Evolutionary conservation across 37 sponge, comb jelly and placozoan species (phyloP).

Genomic region (Halichondria panicea): DNA sequence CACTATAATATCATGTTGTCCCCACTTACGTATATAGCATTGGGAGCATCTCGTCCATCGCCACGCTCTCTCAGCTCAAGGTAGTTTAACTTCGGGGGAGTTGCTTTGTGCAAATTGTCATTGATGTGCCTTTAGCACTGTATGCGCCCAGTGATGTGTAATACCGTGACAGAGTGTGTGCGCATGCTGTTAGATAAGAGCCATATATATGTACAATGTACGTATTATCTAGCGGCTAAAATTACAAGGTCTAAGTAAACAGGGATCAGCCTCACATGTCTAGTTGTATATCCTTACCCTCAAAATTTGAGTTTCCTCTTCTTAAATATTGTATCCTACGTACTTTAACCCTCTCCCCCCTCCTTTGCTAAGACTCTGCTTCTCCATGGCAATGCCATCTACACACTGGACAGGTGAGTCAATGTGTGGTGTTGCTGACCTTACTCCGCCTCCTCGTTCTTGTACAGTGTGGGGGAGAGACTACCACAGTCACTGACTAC

Average conservation of each 20-base stretch:
- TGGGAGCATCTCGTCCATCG: constrained; percentile 14
- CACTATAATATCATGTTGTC: not conserved
- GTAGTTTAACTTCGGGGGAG: constrained; percentile 13
- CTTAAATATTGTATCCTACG: not conserved
- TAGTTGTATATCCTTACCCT: too few species aligned
- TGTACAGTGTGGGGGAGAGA: not conserved
- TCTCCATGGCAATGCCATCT: constrained; percentile 59
- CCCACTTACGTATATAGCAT: not conserved
- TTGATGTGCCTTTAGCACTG: too few species aligned
- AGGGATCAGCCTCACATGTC: too few species aligned
- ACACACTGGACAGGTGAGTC: constrained; percentile 28
- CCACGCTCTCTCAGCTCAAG: constrained; percentile 19
- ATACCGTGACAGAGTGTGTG: too few species aligned
- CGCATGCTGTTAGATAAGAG: too few species aligned
- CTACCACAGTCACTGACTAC: constrained; percentile 32
- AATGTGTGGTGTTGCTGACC: not conserved
- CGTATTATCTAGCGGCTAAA: too few species aligned
- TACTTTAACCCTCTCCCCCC: too few species aligned
- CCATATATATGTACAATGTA: too few species aligned
- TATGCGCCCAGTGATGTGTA: too few species aligned
- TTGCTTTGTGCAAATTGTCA: too few species aligned
- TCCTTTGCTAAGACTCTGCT: constrained; percentile 47
- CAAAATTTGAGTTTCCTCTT: too few species aligned
- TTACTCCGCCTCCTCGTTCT: not conserved
- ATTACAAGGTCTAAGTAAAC: too few species aligned